phyloP scores from a whole-genome alignment of 1,140 invertebrate genomes.

The Mercenaria mercenaria region DNA sequence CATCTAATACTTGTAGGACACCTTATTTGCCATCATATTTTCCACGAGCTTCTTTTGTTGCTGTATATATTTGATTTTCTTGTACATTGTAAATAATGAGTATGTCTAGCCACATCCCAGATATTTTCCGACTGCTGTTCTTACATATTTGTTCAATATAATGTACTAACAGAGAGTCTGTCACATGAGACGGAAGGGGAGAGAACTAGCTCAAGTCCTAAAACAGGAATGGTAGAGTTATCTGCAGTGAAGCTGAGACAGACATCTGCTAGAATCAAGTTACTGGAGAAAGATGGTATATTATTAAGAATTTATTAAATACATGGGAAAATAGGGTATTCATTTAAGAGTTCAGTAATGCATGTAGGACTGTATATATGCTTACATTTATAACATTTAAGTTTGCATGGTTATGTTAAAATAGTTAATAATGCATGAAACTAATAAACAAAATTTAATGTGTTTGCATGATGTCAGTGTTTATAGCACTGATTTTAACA shows the following conservation, averaged over 20 bases:
- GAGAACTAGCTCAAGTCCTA: background rate
- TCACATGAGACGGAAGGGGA: constrained; percentile 28
- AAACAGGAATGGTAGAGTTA: constrained; percentile 9
- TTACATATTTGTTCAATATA: no score
- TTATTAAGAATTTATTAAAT: background rate
- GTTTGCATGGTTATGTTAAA: background rate
- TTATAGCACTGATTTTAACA: no score
- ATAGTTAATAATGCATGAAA: background rate
- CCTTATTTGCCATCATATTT: no score
- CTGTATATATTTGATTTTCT: no score
- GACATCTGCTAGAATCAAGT: constrained; percentile 8
- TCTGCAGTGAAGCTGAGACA: constrained; percentile 16
- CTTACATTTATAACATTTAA: no score
- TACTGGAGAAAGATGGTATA: constrained; percentile 46
- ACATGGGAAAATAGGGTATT: background rate
- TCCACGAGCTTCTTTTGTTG: no score
- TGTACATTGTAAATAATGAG: no score
- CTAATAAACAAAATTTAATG: background rate
- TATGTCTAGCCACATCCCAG: no score
- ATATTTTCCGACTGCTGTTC: no score
- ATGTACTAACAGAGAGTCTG: background rate
- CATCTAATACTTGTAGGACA: no score
- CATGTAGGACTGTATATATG: no score
- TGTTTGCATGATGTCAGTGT: no score
- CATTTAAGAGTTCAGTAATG: background rate